Evolutionary conservation across 2,888 invertebrate genomes (phyloP), one percentile per base, ranked within the genome.

Genomic region (Lasius platythorax): DNA sequence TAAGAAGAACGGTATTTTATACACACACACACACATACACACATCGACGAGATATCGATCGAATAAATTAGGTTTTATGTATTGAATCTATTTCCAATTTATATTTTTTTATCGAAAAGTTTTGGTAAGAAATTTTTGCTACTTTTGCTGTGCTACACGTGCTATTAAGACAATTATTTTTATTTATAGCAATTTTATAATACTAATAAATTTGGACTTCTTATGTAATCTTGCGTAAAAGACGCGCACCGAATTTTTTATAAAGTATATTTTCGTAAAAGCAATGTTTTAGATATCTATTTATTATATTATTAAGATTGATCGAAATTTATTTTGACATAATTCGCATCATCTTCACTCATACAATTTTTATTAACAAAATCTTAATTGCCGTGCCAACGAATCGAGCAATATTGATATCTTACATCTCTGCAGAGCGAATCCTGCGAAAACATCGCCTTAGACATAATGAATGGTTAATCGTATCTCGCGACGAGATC

Each of bases 401-500:
- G 18, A 37, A 12, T 64, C 37, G 64, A 37, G 23, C 8, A 12
- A 9, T 12, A 66, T 0, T 23, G 63, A 46, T n/a, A 74, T 74
- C 70, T 23, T 50, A 50, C 18, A 33, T 67, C 28, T 40, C 53
- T 40, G 11, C 28, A 70, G 12, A 53, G 4, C 18, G 8, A 40
- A 73, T 33, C 58, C 30, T 28, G 18, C 37, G 40, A 67, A 67
- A n/a, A 40, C 30, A 30, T 30, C 78, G 40, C 37, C 11, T 9
- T 56, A 40, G 40, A 78, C 68, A 40, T 78, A 78, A 78, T 78
- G 72, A 43, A 43, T 11, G 78, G 56, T 58, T 70, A 78, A 78
- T 56, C 70, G 56, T 56, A 56, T 78, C 70, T 68, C 40, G 40
- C 40, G 40, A n/a, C 50, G 64, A 75, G 64, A 75, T 66, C 75